These are phyloP conservation scores for Drosophila melanocephala DNA, from an alignment of 2,888 invertebrate species.

Conservation along the genomic window DNA sequence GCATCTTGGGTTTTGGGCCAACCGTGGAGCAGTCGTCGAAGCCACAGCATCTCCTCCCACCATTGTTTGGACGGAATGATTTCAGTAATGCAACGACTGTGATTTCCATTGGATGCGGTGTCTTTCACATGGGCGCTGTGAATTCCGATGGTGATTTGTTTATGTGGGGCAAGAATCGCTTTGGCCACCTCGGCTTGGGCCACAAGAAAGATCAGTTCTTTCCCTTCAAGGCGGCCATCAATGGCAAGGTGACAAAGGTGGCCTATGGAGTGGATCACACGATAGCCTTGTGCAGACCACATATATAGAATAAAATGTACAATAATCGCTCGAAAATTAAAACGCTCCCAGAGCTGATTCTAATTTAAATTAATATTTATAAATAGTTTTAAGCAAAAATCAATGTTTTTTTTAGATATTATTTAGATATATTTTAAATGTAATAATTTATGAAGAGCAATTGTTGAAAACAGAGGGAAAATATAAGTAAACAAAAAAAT, in stretches of 20 bases:
- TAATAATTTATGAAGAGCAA: background rate
- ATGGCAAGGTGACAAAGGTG: slow-evolving; percentile 91
- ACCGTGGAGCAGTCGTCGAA: slow-evolving; percentile 88
- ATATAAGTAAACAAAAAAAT: background rate
- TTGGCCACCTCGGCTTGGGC: slow-evolving; percentile 94
- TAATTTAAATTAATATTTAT: background rate
- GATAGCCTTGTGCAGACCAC: slow-evolving; percentile 91
- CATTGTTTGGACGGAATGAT: slow-evolving; percentile 94
- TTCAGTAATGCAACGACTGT: slow-evolving; percentile 91
- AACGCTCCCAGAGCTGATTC: background rate
- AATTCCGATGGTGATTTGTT: slow-evolving; percentile 94
- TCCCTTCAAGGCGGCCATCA: slow-evolving; percentile 93
- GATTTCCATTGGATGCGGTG: slow-evolving; percentile 89
- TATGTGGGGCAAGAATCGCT: slow-evolving; percentile 96
- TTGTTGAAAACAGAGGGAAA: background rate
- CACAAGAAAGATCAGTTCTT: slow-evolving; percentile 93
- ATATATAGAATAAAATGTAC: slow-evolving; percentile 85
- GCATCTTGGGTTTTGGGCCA: slow-evolving; percentile 95
- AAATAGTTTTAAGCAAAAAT: background rate
- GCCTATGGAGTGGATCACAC: slow-evolving; percentile 95
- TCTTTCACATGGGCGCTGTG: slow-evolving; percentile 92
- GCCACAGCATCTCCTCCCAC: slow-evolving; percentile 91
- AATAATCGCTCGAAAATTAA: slow-evolving; percentile 13
- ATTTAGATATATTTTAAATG: slow-evolving; percentile 8
- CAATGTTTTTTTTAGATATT: background rate